A percentile compares a stretch with the other conserved stretches of the same genome.
These are phyloP conservation scores for Dallia pectoralis DNA, from an alignment of 2,797 vertebrate genomes.

Conservation along the genomic window DNA sequence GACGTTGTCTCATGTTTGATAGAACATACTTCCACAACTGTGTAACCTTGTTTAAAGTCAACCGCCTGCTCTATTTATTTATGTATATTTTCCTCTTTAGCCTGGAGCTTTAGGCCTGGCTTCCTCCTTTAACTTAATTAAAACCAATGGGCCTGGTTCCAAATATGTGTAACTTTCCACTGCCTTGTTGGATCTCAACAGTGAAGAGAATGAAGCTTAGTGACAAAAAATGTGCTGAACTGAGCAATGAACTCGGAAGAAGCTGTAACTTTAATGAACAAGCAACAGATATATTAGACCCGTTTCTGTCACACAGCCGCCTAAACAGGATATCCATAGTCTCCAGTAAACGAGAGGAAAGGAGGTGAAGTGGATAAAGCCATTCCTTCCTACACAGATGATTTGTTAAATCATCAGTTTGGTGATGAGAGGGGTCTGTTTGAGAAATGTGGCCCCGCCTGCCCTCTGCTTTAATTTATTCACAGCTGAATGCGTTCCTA, in stretches of 20 bases:
- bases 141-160: constrained; percentile 33
- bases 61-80: constrained; percentile 49
- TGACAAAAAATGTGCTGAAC: background rate
- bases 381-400: constrained; percentile 21
- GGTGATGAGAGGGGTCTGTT: constrained; percentile 16
- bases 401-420: constrained; percentile 37
- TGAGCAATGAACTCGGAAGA: background rate
- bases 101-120: constrained; percentile 25
- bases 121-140: constrained; percentile 33
- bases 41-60: constrained; percentile 59
- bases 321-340: constrained; percentile 6
- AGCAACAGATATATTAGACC: background rate
- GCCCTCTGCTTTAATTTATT: background rate
- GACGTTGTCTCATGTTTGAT: constrained; percentile 70
- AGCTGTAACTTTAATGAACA: background rate
- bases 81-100: constrained; percentile 36
- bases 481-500: background rate
- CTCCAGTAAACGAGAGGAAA: constrained; percentile 14
- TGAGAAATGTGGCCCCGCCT: background rate
- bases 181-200: constrained; percentile 16
- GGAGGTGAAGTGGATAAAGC: constrained; percentile 18
- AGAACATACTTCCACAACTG: constrained; percentile 65
- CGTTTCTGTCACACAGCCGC: background rate
- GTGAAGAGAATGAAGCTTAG: background rate
- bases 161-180: constrained; percentile 22